Evolutionary conservation across 2,797 vertebrate genomes (phyloP).

Genomic region (Perodicticus potto): DNA sequence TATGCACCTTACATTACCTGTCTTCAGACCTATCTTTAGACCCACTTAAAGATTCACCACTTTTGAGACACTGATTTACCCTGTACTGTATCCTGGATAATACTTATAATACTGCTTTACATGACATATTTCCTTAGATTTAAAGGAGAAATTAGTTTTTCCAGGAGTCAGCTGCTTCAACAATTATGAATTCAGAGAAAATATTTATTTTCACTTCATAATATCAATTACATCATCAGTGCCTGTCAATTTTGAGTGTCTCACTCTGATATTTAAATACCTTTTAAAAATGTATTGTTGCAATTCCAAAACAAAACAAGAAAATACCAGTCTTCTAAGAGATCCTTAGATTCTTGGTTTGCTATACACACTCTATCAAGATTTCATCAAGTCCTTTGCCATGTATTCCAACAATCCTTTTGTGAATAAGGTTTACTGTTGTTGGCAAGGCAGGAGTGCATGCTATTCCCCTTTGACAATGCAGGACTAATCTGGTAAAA

Average conservation of each 20-base stretch:
- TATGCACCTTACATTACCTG: conserved; percentile 77
- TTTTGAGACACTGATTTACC: conserved; percentile 79
- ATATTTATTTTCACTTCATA: conserved; percentile 75
- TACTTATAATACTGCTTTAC: conserved; percentile 82
- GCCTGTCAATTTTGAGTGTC: conserved; percentile 75
- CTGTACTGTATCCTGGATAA: conserved; percentile 79
- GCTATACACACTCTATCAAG: background rate
- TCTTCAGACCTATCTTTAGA: conserved; percentile 82
- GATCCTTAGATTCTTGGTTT: background rate
- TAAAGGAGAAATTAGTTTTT: conserved; percentile 83
- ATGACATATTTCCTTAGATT: conserved; percentile 76
- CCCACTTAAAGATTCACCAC: conserved; percentile 78
- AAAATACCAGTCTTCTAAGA: background rate
- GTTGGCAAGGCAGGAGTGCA: background rate
- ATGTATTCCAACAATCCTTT: background rate
- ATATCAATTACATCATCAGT: conserved; percentile 76
- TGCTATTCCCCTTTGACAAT: background rate
- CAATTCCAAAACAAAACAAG: background rate
- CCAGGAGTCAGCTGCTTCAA: conserved; percentile 70
- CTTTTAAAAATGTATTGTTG: conserved; percentile 25
- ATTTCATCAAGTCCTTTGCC: background rate
- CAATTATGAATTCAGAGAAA: conserved; percentile 78
- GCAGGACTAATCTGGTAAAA: background rate
- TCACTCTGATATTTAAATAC: conserved; percentile 81
- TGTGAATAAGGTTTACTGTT: background rate